Base-by-base conservation (phyloP, 1,140 invertebrate species). In the Liolophura sinensis region DNA sequence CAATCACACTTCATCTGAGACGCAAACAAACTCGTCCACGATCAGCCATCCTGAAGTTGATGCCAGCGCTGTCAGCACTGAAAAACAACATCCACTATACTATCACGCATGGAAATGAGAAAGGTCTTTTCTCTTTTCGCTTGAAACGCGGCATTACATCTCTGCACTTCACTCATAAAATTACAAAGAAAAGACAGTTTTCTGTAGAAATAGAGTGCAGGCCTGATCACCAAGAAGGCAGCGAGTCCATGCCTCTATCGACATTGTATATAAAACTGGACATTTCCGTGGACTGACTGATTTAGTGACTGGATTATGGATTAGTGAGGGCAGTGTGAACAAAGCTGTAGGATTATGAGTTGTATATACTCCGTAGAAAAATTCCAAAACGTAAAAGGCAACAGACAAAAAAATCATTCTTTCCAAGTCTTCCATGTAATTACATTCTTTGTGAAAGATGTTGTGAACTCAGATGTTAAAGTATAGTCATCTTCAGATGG, bases 91-190 rank as follows among this genome's bases (percentile, higher is more conserved):
- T 91, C 72, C 85, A 87, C 46, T 93, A 92, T 78, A 83, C 78
- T 49, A 91, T 93, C 49, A 83, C 85, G 0, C 85, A 85, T 57
- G 90, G 91, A 51, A 91, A 91, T 78, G 87, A 91, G 61, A 80
- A 86, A 1, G 85, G 86, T n/a, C 82, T 88, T 27, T 91, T 92
- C 75, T 87, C 90, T 67, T 85, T 92, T 69, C 80, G 87, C n/a
- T 85, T 88, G 62, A 88, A 88, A 58, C 86, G 88, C 64, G 89
- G 88, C 18, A 83, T 91, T 1, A 79, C 73, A 63, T 79, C 78
- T 15, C 67, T 82, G 48, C 74, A 78, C 50, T 77, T 78, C 31
- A 76, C 74, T 46, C 71, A 69, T 48, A 75, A 74, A 68, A 55
- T 79, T 40, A 55, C 68, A 1, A 60, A 72, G 20, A 48, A 67